phyloP scores from a whole-genome alignment of 2,113 vertebrate species.

The Lepus timidus region DNA sequence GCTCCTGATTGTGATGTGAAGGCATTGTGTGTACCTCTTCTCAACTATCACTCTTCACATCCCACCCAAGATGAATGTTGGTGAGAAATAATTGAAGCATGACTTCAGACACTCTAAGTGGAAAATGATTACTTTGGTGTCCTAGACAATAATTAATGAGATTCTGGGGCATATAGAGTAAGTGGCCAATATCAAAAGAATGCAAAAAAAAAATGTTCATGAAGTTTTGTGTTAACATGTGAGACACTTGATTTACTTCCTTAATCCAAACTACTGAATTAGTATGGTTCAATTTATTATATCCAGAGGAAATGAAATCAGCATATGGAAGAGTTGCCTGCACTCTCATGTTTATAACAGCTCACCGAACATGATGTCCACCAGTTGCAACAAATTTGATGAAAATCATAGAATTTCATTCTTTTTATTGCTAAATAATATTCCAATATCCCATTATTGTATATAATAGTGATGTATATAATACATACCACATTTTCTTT shows the following conservation, averaged over 20 bases:
- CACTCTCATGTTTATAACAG: too few species aligned
- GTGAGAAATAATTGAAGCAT: neutral
- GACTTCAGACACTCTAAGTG: neutral
- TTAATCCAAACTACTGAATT: neutral
- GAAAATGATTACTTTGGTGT: neutral
- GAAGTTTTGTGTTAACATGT: neutral
- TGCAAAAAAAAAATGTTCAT: neutral
- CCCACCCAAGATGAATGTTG: neutral
- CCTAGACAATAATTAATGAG: neutral
- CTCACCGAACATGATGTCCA: too few species aligned
- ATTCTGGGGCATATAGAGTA: neutral
- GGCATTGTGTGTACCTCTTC: accelerated
- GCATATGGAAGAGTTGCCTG: too few species aligned
- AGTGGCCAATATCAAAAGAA: neutral
- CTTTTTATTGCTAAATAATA: too few species aligned
- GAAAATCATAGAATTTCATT: too few species aligned
- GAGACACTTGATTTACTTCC: neutral
- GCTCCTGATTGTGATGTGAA: accelerated
- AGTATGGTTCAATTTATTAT: neutral
- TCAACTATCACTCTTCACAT: neutral
- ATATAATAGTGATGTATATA: too few species aligned
- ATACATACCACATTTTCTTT: too few species aligned
- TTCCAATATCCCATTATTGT: too few species aligned
- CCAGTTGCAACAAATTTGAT: too few species aligned
- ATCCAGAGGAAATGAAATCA: too few species aligned